Evolutionary conservation across 2,888 invertebrate genomes (phyloP).

Genomic region (Thymelicus sylvestris): DNA sequence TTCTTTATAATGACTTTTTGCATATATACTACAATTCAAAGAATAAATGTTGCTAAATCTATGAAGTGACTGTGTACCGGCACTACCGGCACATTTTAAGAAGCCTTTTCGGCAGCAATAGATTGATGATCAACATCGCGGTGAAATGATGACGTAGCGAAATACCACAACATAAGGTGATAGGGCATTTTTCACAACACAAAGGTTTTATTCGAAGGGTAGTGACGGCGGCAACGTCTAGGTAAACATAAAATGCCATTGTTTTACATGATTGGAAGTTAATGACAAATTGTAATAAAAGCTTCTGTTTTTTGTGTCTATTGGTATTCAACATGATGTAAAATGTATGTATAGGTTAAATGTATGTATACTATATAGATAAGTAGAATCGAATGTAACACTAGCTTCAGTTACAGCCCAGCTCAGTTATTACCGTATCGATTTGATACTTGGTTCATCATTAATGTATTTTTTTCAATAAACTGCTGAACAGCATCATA

Average conservation of each 20-base stretch:
- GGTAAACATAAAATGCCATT: not conserved
- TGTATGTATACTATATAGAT: too few species aligned
- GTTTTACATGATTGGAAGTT: not conserved
- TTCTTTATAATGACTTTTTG: too few species aligned
- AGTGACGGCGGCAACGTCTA: not conserved
- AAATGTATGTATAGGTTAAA: too few species aligned
- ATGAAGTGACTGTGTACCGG: not conserved
- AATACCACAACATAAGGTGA: conserved; percentile 3
- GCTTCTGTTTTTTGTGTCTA: not conserved
- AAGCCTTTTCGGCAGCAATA: not conserved
- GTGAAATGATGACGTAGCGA: not conserved
- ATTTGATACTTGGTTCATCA: too few species aligned
- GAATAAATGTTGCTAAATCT: not conserved
- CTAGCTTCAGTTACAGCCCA: too few species aligned
- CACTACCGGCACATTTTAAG: not conserved
- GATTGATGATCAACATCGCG: not conserved
- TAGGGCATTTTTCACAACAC: not conserved
- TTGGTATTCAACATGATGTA: too few species aligned
- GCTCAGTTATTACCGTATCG: too few species aligned
- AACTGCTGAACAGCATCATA: too few species aligned
- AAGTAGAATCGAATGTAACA: too few species aligned
- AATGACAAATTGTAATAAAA: not conserved
- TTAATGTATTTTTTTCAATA: too few species aligned
- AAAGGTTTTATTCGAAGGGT: not conserved
- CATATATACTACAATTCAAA: too few species aligned